A percentile compares a stretch with the other conserved stretches of the same genome.
phyloP scores from a whole-genome alignment of 2,797 vertebrate genomes.

The Neosalanx taihuensis region DNA sequence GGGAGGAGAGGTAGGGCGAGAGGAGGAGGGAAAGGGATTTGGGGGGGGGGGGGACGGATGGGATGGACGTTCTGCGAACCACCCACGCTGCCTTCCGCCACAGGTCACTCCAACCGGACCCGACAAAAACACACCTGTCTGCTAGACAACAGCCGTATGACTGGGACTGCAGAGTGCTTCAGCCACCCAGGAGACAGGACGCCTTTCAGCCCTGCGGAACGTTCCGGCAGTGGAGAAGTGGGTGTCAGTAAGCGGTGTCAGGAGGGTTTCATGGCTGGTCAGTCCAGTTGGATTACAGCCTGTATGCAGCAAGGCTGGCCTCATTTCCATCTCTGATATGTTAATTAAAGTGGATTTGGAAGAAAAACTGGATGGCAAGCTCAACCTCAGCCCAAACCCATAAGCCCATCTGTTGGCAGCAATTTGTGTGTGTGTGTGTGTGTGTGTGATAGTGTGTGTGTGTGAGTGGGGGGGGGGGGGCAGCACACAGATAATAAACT shows the following conservation, averaged over 20 bases:
- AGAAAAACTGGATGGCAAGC: slow-evolving; percentile 62
- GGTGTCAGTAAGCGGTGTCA: slow-evolving; percentile 16
- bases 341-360: slow-evolving; percentile 76
- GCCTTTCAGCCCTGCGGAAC: no score
- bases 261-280: slow-evolving; percentile 57
- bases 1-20: no score
- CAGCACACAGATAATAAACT: slow-evolving; percentile 53
- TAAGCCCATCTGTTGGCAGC: slow-evolving; percentile 71
- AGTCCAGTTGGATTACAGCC: slow-evolving; percentile 64
- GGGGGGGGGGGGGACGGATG: no score
- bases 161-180: no score
- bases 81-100: no score
- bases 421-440: slow-evolving; percentile 38
- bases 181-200: no score
- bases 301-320: slow-evolving; percentile 66
- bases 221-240: no score
- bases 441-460: slow-evolving; percentile 41
- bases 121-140: no score
- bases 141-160: no score
- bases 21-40: no score
- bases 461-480: slow-evolving; percentile 40
- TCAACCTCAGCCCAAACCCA: slow-evolving; percentile 63
- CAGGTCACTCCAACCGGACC: no score
- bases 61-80: slow-evolving; percentile 22
- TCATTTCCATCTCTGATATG: slow-evolving; percentile 71